Percentiles rank a stretch among this genome's conserved stretches.
These are phyloP conservation scores for Paraplagusia blochii DNA, from an alignment of 2,113 vertebrate genomes.

Conservation along the genomic window DNA sequence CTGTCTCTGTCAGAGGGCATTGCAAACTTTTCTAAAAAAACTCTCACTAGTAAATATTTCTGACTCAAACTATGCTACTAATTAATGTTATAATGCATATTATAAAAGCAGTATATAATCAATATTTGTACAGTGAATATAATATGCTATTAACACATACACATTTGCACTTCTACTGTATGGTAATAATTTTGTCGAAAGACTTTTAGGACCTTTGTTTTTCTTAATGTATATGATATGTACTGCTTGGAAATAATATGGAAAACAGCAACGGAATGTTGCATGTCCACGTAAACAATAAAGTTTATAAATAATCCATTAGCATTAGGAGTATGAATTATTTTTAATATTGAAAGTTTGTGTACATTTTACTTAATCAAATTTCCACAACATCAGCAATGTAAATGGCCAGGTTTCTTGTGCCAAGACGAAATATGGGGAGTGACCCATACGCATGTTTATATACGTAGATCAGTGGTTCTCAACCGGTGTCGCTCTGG, in stretches of 20 bases:
- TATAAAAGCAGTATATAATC: constrained; percentile 76
- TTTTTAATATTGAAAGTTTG: constrained; percentile 38
- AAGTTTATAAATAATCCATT: constrained; percentile 44
- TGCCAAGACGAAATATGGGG: too few relatives aligned
- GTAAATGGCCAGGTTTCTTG: too few relatives aligned
- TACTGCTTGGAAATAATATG: constrained; percentile 63
- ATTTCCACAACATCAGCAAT: too few relatives aligned
- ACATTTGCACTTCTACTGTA: constrained; percentile 75
- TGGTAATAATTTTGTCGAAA: constrained; percentile 62
- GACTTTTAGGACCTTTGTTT: constrained; percentile 49
- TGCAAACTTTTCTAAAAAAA: constrained; percentile 74
- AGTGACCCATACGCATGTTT: too few relatives aligned
- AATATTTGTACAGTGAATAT: constrained; percentile 78
- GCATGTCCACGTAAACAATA: constrained; percentile 63
- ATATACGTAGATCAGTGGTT: too few relatives aligned
- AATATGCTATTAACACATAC: constrained; percentile 77
- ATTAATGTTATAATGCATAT: constrained; percentile 76
- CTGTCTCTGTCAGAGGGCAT: constrained; percentile 70
- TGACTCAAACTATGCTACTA: constrained; percentile 75
- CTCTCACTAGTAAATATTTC: constrained; percentile 74
- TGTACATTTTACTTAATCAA: not conserved
- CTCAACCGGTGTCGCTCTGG: too few relatives aligned
- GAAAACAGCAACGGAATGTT: constrained; percentile 63
- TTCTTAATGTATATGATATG: constrained; percentile 64
- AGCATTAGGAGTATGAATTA: constrained; percentile 32